phyloP scores from a whole-genome alignment of 2,888 invertebrate genomes.

The Phlogophora meticulosa region DNA sequence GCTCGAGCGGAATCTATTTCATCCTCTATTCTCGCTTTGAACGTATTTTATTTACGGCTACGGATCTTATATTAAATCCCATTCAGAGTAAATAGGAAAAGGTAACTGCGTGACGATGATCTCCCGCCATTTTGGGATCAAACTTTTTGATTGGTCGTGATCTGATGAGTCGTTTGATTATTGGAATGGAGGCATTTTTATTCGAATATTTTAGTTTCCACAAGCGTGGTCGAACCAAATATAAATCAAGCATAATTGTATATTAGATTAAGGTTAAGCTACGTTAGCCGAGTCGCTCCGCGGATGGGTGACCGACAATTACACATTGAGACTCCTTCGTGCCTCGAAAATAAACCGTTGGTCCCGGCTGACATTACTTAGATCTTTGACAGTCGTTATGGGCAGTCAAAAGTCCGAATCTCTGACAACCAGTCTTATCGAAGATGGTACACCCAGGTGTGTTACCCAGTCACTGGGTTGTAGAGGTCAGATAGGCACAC shows the following conservation, averaged over 20 bases:
- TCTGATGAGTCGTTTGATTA: constrained; percentile 3
- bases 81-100: constrained; percentile 62
- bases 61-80: constrained; percentile 70
- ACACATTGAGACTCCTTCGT: too few species aligned
- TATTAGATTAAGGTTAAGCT: too few species aligned
- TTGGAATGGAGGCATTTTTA: constrained; percentile 1
- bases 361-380: too few species aligned
- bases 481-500: too few species aligned
- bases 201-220: background rate
- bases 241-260: background rate
- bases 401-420: too few species aligned
- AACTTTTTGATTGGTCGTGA: constrained; percentile 25
- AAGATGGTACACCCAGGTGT: too few species aligned
- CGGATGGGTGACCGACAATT: too few species aligned
- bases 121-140: constrained; percentile 38
- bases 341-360: too few species aligned
- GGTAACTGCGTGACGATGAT: constrained; percentile 58
- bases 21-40: constrained; percentile 76
- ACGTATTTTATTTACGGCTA: constrained; percentile 76
- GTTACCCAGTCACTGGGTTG: too few species aligned
- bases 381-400: too few species aligned
- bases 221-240: background rate
- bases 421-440: too few species aligned
- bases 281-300: too few species aligned
- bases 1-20: constrained; percentile 77